Base-by-base conservation (phyloP, 2,888 invertebrate genomes). In the Apocheima hispidaria region DNA sequence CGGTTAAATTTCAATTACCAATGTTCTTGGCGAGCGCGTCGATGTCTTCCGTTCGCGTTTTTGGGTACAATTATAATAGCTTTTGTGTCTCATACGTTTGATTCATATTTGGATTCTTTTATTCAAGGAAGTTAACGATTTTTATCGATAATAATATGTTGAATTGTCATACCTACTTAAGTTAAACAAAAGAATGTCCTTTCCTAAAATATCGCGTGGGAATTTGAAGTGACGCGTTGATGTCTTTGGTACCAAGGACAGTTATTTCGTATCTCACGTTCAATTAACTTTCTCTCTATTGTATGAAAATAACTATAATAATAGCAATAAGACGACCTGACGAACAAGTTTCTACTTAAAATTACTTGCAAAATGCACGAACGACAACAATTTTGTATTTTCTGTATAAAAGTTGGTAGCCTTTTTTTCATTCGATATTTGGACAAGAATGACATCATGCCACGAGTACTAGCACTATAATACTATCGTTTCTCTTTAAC, bases 161-260 rank as follows among this genome's bases (percentile, higher is more conserved):
- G 23, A 49, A 33, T 9, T 18, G 9, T 12, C 9, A 40, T 41
- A 1, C 9, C 16, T 35, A 43, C 38, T 38, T 53, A 56, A 53
- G 52, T 56, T 48, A 60, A 64, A 53, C 56, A 18, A 30, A 49
- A 41, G 16, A 41, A 52, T 46, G 33, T 33, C 16, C 61, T 43
- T 44, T 66, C 54, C 63, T 53, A 23, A 18, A 59, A 9, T 52
- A 54, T 53, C 50, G 54, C 57, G 56, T 59, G 48, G 9, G 63
- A 56, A 40, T 40, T 56, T 14, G 12, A 53, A 35, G 69, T 74
- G 73, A 77, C 75, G 55, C 82, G 79, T 83, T 83, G 81, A 79
- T 75, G 80, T 82, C 81, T 81, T 82, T 80, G 71, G 69, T 70
- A 72, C 58, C 56, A 65, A 61, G 58, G 50, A 58, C 52, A 20